Base-by-base conservation (phyloP, 2,797 vertebrate species). In the Pseudochromis fuscus region DNA sequence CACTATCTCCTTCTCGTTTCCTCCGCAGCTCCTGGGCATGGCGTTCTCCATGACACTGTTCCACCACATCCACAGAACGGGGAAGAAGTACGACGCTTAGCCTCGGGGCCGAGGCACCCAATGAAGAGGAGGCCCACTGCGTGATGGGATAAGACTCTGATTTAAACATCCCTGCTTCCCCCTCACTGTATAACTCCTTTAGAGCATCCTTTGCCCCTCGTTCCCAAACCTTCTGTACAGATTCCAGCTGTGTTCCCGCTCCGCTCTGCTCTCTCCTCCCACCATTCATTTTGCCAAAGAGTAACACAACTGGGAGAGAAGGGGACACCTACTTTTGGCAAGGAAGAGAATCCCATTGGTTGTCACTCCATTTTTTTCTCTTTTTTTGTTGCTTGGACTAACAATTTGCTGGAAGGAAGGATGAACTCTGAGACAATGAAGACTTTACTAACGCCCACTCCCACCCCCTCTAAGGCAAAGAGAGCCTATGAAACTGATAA, bases 11-110 rank as follows among this genome's bases (percentile, higher is more conserved):
- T 11, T 86, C 56, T 81, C 18, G 50, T 82, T 51, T 92, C 57
- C 88, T 85, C 91, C 91, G 35, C 94, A 99, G 97, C 96, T 99
- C 72, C 94, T 99, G 83, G 97, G 96, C 75, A 98, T 99, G 97
- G 97, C 96, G 45, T 99, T 99, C 90, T 98, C 97, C 91, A 98
- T 99, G 96, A 98, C 96, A 7, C 95, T 99, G 56, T 99, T 98
- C 92, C 97, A 99, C 89, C 97, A 99, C 87, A 98, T 98, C 93
- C 97, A 97, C 92, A 95, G 96, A 93, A 97, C 96, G 57, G 97
- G 96, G 81, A 99, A 99, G 93, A 99, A 99, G 92, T 99, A 98
- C 0, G 96, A 98, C 1, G 97, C 97, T 76, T 99, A 95, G 94
- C 90, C 65, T 40, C 2, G 0, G n/a, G 16, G 44, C 44, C 27